Percentiles rank a stretch among this genome's conserved stretches.
phyloP scores from a whole-genome alignment of 92 coral and sea anemone species.

The Micromussa lordhowensis region DNA sequence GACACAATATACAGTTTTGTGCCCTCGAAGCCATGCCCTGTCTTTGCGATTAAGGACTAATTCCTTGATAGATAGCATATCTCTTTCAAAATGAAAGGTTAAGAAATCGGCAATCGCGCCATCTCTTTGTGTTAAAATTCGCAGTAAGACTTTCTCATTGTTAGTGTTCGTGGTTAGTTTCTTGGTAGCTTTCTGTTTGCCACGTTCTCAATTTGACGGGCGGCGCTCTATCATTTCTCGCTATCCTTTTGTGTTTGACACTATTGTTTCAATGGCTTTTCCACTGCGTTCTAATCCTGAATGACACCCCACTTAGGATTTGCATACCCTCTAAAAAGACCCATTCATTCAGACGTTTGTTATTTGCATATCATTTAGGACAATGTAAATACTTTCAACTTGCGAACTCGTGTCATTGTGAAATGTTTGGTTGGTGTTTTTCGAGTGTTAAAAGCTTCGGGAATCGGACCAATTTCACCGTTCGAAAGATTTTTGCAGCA shows the following conservation, averaged over 20 bases:
- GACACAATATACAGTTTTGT: conserved; percentile 30
- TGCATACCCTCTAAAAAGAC: conserved; percentile 31
- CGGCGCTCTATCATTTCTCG: background rate
- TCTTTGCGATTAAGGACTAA: conserved; percentile 27
- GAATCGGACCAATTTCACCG: conserved; percentile 5
- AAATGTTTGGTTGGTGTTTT: conserved; percentile 25
- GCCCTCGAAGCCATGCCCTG: conserved; percentile 1
- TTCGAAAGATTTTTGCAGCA: background rate
- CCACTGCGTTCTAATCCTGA: conserved; percentile 31
- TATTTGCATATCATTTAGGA: conserved; percentile 36
- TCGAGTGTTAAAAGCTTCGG: conserved; percentile 10
- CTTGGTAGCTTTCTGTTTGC: background rate
- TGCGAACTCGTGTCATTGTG: conserved; percentile 8
- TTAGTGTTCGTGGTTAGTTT: background rate
- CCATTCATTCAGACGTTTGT: conserved; percentile 8
- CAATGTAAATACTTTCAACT: conserved; percentile 30
- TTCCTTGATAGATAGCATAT: conserved; percentile 10
- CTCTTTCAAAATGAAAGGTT: conserved; percentile 6
- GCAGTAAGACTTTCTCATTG: background rate
- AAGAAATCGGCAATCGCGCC: background rate
- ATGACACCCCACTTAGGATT: conserved; percentile 30
- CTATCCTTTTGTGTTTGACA: conserved; percentile 3
- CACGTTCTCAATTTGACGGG: background rate
- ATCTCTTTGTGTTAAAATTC: conserved; percentile 7
- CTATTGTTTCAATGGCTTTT: conserved; percentile 23